A percentile compares a stretch with the other conserved stretches of the same genome.
phyloP scores from a whole-genome alignment of 1,140 invertebrate species.

The Drosophila varians region DNA sequence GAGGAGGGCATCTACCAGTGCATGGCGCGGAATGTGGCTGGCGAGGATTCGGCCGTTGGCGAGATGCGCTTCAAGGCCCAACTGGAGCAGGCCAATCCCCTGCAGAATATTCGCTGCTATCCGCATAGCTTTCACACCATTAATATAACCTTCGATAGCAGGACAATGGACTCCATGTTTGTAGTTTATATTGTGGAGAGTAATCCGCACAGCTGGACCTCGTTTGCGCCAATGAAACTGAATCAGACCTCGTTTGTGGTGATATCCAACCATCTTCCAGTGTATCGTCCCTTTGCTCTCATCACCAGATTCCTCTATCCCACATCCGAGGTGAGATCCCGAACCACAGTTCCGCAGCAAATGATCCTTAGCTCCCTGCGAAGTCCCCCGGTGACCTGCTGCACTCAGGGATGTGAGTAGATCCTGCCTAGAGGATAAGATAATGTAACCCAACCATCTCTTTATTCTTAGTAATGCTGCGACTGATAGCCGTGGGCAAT shows the following conservation, averaged over 20 bases:
- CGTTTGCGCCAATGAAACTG: conserved; percentile 69
- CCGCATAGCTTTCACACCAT: conserved; percentile 79
- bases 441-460: too few species aligned
- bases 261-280: conserved; percentile 70
- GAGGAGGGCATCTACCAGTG: conserved; percentile 83
- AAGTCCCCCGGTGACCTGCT: conserved; percentile 70
- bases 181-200: conserved; percentile 74
- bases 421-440: too few species aligned
- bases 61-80: conserved; percentile 70
- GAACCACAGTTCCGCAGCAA: conserved; percentile 51
- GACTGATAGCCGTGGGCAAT: conserved; percentile 68
- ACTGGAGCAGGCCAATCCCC: conserved; percentile 55
- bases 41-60: conserved; percentile 69
- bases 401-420: conserved; percentile 80
- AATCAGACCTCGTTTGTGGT: conserved; percentile 76
- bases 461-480: conserved; percentile 57
- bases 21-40: conserved; percentile 75
- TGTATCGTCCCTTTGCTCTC: conserved; percentile 75
- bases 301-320: conserved; percentile 71
- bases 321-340: conserved; percentile 57
- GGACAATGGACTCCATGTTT: conserved; percentile 67
- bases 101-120: conserved; percentile 81
- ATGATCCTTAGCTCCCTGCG: conserved; percentile 71
- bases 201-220: conserved; percentile 77
- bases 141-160: conserved; percentile 77